Evolutionary conservation across 30 jellyfish, hydroid and myxozoan genomes (phyloP), one percentile per base, ranked within the genome.

Genomic region (Thelohanellus kitauei): DNA sequence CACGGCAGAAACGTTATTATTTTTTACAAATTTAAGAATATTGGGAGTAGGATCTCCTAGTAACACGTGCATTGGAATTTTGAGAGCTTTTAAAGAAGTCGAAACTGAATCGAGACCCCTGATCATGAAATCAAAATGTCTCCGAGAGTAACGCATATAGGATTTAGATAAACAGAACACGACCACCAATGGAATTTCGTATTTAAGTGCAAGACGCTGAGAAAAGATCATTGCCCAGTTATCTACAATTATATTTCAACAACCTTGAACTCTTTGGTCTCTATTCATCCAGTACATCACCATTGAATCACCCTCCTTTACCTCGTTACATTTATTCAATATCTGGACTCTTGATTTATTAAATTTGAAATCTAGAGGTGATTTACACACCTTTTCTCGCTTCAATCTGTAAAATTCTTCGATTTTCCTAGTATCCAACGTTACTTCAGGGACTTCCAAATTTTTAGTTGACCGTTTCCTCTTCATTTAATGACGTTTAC

Each of bases 141-240:
- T 38, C 16, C 41, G 13, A 18, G 65, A 46, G 15, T 62, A 62
- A 40, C 51, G 59, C 18, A 31, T 53, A 23, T 48, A 47, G 0
- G 66, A 13, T 8, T 52, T 21, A 38, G 65, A 58, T 34, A 58
- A 4, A 32, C 65, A 58, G 20, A 58, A 47, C 33, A 48, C 23
- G 22, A 58, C 83, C 22, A 23, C 17, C 4, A 58, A 31, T 13
- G 66, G 83, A 2, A 48, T 53, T 43, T 58, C 66, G 21, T 48
- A 48, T 20, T 41, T 40, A 18, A 37, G 4, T 2, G 83, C 83
- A 45, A 58, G 2, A 40, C 54, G 41, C 22, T 58, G 83, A 4
- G 83, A 66, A 53, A 52, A 50, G 5, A 58, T 49, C 52, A 58
- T 32, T 29, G 83, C 65, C 83, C 83, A 58, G 25, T 58, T 58